A percentile compares a stretch with the other conserved stretches of the same genome.
These are phyloP conservation scores for Calycopis cecrops DNA, from an alignment of 1,140 invertebrate genomes.

Conservation along the genomic window DNA sequence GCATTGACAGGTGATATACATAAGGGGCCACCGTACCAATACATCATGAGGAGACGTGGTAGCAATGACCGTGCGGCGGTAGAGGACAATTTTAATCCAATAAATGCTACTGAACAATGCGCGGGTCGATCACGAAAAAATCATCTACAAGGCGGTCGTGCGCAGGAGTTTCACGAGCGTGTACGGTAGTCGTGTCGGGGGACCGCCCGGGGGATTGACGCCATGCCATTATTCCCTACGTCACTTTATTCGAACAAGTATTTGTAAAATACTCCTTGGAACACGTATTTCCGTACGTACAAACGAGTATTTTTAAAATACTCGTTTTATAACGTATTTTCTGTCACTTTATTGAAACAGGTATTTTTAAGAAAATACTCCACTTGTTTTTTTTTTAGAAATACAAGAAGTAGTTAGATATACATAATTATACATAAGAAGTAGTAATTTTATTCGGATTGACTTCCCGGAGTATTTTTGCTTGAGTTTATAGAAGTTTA, in stretches of 20 bases:
- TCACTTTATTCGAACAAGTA: neutral
- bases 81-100: conserved; percentile 65
- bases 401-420: no score
- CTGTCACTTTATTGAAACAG: no score
- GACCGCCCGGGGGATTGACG: conserved; percentile 27
- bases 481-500: no score
- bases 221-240: neutral
- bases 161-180: conserved; percentile 46
- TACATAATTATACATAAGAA: no score
- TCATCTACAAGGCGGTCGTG: conserved; percentile 67
- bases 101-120: conserved; percentile 71
- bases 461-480: no score
- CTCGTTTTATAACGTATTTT: no score
- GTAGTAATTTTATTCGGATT: no score
- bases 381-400: no score
- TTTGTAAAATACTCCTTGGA: conserved; percentile 1
- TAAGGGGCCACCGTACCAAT: conserved; percentile 27
- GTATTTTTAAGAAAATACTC: no score
- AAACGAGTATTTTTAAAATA: no score
- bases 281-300: no score
- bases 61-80: conserved; percentile 40
- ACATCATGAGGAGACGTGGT: conserved; percentile 38
- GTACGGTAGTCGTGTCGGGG: conserved; percentile 59
- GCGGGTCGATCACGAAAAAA: conserved; percentile 69
- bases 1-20: conserved; percentile 13